Evolutionary conservation across 2,888 invertebrate genomes (phyloP).

Genomic region (Chymomyza caudatula): DNA sequence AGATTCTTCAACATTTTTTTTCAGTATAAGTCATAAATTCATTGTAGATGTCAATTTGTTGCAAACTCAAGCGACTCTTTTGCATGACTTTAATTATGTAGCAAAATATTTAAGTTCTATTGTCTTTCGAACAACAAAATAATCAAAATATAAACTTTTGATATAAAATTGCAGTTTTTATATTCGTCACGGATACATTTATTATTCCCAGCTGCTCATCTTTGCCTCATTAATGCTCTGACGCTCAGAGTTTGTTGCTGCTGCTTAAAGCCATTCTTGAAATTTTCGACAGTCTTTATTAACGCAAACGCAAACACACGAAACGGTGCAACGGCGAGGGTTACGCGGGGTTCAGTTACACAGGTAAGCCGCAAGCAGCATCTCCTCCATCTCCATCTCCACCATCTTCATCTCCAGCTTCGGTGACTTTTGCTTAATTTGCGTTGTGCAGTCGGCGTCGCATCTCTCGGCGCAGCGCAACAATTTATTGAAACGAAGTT

Average conservation of each 20-base stretch:
- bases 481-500: slow-evolving; percentile 71
- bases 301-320: slow-evolving; percentile 17
- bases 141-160: not conserved
- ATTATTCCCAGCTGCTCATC: slow-evolving; percentile 54
- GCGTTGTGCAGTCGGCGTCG: slow-evolving; percentile 52
- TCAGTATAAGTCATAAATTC: not conserved
- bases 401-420: slow-evolving; percentile 41
- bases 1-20: not conserved
- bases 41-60: not conserved
- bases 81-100: no score
- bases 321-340: slow-evolving; percentile 11
- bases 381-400: slow-evolving; percentile 26
- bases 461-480: not conserved
- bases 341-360: not conserved
- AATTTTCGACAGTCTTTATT: slow-evolving; percentile 58
- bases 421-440: slow-evolving; percentile 54
- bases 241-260: slow-evolving; percentile 6
- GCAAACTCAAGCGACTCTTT: no score
- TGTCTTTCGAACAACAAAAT: no score
- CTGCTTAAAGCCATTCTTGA: slow-evolving; percentile 45
- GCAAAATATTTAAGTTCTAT: not conserved
- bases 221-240: slow-evolving; percentile 25
- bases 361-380: not conserved
- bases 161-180: slow-evolving; percentile 54
- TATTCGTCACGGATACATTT: slow-evolving; percentile 32